Conservation (phyloP, 2,113 vertebrate genomes). For the Apteryx mantelli region DNA sequence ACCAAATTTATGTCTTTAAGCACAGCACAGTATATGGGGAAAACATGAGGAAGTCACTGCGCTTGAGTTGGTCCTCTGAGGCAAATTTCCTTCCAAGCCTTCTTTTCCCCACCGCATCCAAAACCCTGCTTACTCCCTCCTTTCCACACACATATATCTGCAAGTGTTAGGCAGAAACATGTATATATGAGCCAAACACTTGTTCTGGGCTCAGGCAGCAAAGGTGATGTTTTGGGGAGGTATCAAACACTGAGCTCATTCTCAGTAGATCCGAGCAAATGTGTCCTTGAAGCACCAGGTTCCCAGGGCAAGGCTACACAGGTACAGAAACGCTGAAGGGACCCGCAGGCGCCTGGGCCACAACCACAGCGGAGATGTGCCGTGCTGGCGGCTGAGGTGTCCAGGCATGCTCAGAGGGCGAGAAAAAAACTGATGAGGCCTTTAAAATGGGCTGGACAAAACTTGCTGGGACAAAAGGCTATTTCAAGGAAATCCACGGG, state of each 20-base stretch:
- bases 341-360: accelerated
- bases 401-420: neutral
- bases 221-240: neutral
- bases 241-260: neutral
- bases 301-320: neutral
- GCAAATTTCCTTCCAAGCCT: neutral
- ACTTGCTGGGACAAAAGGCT: neutral
- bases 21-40: neutral
- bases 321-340: neutral
- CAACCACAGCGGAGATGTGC: accelerated
- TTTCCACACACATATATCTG: neutral
- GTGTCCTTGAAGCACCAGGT: neutral
- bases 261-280: neutral
- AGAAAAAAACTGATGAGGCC: accelerated
- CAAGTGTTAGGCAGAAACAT: neutral
- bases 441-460: accelerated
- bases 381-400: accelerated
- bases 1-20: neutral
- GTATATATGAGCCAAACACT: neutral
- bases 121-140: neutral
- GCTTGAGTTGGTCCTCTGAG: neutral
- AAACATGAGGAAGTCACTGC: neutral
- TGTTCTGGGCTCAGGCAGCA: neutral
- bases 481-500: neutral
- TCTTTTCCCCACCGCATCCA: neutral